These are phyloP conservation scores for Drosophila azteca DNA, from an alignment of 1,140 invertebrate species.

Conservation along the genomic window DNA sequence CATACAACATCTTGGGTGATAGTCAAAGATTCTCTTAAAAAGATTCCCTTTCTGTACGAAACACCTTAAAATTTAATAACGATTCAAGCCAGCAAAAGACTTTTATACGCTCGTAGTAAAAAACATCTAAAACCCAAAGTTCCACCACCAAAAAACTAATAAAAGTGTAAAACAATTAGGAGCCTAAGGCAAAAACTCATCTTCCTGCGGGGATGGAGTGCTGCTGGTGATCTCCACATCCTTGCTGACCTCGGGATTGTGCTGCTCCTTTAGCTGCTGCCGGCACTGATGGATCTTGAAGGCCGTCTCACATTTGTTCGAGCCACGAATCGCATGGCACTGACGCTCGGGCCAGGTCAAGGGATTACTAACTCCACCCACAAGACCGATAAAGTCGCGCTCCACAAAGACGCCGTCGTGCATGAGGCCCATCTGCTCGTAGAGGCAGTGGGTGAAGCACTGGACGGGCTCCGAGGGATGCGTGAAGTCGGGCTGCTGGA, in stretches of 20 bases:
- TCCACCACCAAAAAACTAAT: conserved; percentile 4
- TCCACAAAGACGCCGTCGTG: conserved; percentile 56
- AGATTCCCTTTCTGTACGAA: too few relatives aligned
- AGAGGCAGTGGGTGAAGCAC: conserved; percentile 60
- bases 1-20: too few relatives aligned
- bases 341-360: conserved; percentile 25
- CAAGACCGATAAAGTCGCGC: conserved; percentile 28
- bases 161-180: conserved; percentile 4
- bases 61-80: background rate
- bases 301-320: conserved; percentile 57
- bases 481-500: conserved; percentile 36
- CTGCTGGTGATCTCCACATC: conserved; percentile 23
- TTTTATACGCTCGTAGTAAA: too few relatives aligned
- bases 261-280: conserved; percentile 28
- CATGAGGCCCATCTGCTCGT: conserved; percentile 62
- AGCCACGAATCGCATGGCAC: conserved; percentile 39
- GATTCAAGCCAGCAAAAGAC: too few relatives aligned
- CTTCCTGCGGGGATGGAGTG: background rate
- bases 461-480: conserved; percentile 39
- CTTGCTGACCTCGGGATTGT: background rate
- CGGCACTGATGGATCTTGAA: conserved; percentile 53
- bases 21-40: too few relatives aligned
- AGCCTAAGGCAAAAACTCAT: conserved; percentile 12
- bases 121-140: background rate
- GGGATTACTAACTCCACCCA: conserved; percentile 41